Conservation (phyloP, 2,113 vertebrate species). For the Gorsachius goisagi region DNA sequence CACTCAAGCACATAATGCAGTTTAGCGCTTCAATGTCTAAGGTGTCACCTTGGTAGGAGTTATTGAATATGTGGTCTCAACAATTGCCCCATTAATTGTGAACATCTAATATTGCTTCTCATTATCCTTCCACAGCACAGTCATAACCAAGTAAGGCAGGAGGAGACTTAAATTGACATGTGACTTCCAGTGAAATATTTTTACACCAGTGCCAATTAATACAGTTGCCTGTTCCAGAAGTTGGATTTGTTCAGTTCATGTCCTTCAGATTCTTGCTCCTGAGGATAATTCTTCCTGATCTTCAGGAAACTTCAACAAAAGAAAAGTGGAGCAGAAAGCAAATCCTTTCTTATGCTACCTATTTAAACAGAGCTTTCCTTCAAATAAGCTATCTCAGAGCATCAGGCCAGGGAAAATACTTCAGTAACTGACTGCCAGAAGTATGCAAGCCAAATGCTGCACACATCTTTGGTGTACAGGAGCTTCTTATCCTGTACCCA, state of each 20-base stretch:
- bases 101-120: neutral
- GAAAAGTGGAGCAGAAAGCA: neutral
- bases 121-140: neutral
- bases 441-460: neutral
- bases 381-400: neutral
- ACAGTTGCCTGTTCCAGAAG: neutral
- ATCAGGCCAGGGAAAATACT: neutral
- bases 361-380: neutral
- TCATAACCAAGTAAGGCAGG: neutral
- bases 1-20: neutral
- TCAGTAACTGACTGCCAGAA: neutral
- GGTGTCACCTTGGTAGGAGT: slow-evolving; percentile 6
- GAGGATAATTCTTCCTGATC: neutral
- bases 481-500: neutral
- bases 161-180: neutral
- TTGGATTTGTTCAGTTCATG: neutral
- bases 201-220: neutral
- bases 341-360: neutral
- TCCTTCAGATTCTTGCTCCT: neutral
- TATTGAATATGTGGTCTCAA: neutral
- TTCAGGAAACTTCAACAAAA: neutral
- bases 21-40: neutral
- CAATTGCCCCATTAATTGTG: neutral
- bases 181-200: neutral
- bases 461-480: neutral